phyloP scores from a whole-genome alignment of 1,140 invertebrate species.

The Paraescarpia echinospica region DNA sequence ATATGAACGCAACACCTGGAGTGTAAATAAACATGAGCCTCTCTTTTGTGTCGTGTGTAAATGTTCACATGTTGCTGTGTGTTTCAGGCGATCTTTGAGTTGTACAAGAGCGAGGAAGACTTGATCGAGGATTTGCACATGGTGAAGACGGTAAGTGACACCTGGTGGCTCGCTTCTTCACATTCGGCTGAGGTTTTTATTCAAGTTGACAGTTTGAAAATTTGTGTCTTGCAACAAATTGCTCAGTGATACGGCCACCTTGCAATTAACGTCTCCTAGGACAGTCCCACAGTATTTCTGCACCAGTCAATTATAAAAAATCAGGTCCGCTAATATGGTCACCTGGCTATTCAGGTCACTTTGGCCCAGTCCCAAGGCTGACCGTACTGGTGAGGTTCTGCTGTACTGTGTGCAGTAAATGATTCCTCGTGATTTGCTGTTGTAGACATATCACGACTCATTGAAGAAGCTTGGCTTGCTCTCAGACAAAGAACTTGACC shows the following conservation, averaged over 20 bases:
- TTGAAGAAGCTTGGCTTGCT: constrained; percentile 60
- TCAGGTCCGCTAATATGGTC: no score
- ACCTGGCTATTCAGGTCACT: not conserved
- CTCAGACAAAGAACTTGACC: constrained; percentile 56
- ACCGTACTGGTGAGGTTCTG: no score
- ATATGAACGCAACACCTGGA: no score
- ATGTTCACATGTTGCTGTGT: not conserved
- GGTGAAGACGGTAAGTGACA: constrained; percentile 54
- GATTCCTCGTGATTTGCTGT: constrained; percentile 27
- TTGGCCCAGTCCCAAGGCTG: no score
- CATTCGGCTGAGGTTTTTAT: not conserved
- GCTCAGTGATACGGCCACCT: not conserved
- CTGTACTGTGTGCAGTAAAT: not conserved
- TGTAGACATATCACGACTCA: constrained; percentile 60
- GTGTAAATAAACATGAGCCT: not conserved
- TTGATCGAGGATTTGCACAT: constrained; percentile 61
- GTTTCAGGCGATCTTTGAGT: constrained; percentile 60
- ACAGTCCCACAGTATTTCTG: not conserved
- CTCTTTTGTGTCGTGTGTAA: not conserved
- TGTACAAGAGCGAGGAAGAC: constrained; percentile 63
- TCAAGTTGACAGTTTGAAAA: not conserved
- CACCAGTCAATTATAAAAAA: not conserved
- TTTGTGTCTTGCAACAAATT: not conserved
- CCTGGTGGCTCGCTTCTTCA: not conserved
- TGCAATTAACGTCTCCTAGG: no score